A percentile compares a stretch with the other conserved stretches of the same genome.
Conservation (phyloP, 2,888 invertebrate species). For the Polydrusus pterygomalis region DNA sequence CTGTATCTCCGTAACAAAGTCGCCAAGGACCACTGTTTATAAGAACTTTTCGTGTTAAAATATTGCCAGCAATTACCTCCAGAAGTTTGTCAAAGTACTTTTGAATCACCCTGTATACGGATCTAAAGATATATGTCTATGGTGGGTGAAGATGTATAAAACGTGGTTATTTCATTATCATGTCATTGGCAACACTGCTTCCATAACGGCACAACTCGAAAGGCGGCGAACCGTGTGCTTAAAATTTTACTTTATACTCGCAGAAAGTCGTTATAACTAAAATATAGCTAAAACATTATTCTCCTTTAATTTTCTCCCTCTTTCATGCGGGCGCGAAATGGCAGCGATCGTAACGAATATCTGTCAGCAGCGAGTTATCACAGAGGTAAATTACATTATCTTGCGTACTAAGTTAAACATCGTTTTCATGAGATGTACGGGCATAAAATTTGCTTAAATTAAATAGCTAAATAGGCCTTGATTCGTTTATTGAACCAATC, state of each 20-base stretch:
- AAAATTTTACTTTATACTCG: slow-evolving; percentile 16
- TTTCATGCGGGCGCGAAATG: slow-evolving; percentile 22
- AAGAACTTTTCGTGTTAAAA: too few species aligned
- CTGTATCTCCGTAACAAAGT: too few species aligned
- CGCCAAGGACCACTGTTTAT: too few species aligned
- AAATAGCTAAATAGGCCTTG: too few species aligned
- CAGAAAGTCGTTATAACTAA: slow-evolving; percentile 24
- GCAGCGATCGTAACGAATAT: slow-evolving; percentile 30
- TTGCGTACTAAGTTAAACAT: slow-evolving; percentile 4
- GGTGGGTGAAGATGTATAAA: too few species aligned
- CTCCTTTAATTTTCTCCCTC: slow-evolving; percentile 23
- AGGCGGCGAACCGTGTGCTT: slow-evolving; percentile 12
- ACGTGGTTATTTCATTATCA: too few species aligned
- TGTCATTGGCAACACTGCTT: too few species aligned
- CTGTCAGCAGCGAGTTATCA: slow-evolving; percentile 13
- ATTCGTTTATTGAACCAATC: too few species aligned
- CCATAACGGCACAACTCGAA: not conserved
- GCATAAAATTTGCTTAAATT: not conserved
- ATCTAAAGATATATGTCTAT: too few species aligned
- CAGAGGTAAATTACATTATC: slow-evolving; percentile 16
- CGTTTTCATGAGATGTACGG: slow-evolving; percentile 2
- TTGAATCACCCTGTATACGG: too few species aligned
- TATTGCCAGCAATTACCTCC: too few species aligned
- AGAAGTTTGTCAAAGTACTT: too few species aligned
- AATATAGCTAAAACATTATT: slow-evolving; percentile 28